A percentile compares a stretch with the other conserved stretches of the same genome.
Conservation (phyloP, 2,888 invertebrate genomes). For the Gryllus longicercus region DNA sequence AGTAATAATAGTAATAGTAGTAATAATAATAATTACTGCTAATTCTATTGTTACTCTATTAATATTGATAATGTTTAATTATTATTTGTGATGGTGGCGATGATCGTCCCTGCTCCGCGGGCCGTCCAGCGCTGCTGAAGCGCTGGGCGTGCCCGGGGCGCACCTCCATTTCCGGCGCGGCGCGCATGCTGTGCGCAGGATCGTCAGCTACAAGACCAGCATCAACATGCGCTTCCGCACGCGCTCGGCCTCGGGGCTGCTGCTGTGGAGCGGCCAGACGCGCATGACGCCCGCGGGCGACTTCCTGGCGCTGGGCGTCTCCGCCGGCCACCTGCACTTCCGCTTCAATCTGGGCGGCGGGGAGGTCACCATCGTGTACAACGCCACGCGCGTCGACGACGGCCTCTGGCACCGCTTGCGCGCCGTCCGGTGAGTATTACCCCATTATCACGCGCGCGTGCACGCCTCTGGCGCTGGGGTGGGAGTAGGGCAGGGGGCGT, state of each 20-base stretch:
- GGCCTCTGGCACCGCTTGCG: slow-evolving; percentile 80
- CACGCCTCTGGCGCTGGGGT: too few relatives aligned
- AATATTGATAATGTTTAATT: too few relatives aligned
- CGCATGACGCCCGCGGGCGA: slow-evolving; percentile 60
- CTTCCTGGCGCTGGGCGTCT: slow-evolving; percentile 80
- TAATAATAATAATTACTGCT: too few relatives aligned
- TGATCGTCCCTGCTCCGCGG: too few relatives aligned
- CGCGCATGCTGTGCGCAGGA: slow-evolving; percentile 49
- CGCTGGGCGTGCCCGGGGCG: too few relatives aligned
- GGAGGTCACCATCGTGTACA: slow-evolving; percentile 78
- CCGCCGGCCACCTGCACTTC: slow-evolving; percentile 68
- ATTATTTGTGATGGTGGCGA: too few relatives aligned
- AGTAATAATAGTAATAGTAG: too few relatives aligned
- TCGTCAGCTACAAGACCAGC: slow-evolving; percentile 79
- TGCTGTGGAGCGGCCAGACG: slow-evolving; percentile 78
- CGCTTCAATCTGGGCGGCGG: slow-evolving; percentile 86
- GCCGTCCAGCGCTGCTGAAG: too few relatives aligned
- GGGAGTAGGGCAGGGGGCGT: background rate
- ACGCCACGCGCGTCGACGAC: slow-evolving; percentile 81
- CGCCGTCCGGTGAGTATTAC: slow-evolving; percentile 60
- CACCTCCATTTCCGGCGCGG: too few relatives aligned
- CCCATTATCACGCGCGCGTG: background rate
- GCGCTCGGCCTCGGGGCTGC: slow-evolving; percentile 65
- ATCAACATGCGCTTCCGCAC: slow-evolving; percentile 84
- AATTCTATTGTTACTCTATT: too few relatives aligned